Conservation (phyloP, 2,888 invertebrate species). For the Drosophila heteroneura region DNA sequence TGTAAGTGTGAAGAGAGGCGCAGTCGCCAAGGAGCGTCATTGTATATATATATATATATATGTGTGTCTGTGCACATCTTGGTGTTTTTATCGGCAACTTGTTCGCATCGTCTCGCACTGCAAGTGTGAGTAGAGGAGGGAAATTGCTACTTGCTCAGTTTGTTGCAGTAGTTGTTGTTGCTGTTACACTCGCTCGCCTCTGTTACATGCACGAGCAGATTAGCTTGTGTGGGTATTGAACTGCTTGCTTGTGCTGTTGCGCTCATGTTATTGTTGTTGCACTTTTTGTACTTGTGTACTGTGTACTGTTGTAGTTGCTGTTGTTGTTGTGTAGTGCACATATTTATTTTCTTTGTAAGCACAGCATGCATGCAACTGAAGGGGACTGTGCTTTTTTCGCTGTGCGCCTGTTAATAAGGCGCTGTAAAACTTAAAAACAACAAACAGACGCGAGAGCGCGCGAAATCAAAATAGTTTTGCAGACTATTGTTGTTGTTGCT, state of each 20-base stretch:
- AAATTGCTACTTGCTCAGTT: constrained; percentile 4
- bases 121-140: constrained; percentile 39
- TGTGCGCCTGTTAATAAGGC: constrained; percentile 81
- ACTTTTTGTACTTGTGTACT: constrained; percentile 31
- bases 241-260: constrained; percentile 52
- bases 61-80: constrained; percentile 30
- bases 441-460: constrained; percentile 72
- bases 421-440: constrained; percentile 84
- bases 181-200: constrained; percentile 9
- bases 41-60: background rate
- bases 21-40: constrained; percentile 3
- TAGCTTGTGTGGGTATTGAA: constrained; percentile 56
- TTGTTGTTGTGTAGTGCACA: constrained; percentile 45
- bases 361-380: constrained; percentile 41
- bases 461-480: constrained; percentile 54
- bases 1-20: constrained; percentile 14
- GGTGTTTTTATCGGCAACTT: constrained; percentile 56
- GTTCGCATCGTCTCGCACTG: constrained; percentile 41
- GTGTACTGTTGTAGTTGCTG: constrained; percentile 12
- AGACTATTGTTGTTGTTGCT: constrained; percentile 26
- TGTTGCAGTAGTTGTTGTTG: constrained; percentile 26
- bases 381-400: constrained; percentile 52
- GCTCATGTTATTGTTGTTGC: constrained; percentile 51
- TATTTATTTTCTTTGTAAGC: constrained; percentile 68
- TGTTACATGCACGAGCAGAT: constrained; percentile 42